Base-by-base conservation (phyloP, 2,888 invertebrate species). In the Cyrtodaria siliqua region DNA sequence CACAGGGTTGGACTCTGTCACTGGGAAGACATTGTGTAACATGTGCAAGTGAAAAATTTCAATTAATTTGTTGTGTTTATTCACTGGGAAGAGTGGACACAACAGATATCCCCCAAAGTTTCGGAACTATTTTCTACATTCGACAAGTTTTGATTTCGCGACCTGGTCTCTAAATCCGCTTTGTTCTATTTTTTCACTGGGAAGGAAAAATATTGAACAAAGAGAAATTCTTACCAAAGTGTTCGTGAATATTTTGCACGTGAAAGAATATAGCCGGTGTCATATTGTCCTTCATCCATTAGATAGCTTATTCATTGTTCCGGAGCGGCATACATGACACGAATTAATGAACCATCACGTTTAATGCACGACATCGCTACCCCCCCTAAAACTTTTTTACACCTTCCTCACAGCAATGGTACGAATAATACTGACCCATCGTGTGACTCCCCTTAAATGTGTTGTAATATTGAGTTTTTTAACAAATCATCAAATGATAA, bases 181-280 rank as follows among this genome's bases (percentile, higher is more conserved):
- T 80, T 80, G 80, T 80, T 80, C 70, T 76, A 67, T 76, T 80
- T 80, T 80, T 80, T 80, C 80, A 80, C 80, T 80, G 80, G 80
- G 80, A 80, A 80, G 80, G 73, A 77, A 80, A 80, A 68, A 67
- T 73, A 74, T 74, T 57, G 69, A 76, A 80, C 73, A 77, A 77
- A 78, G 78, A 44, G 44, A 61, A 77, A 69, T 59, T 57, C 33
- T n/a, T 38, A n/a, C 53, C 24, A 8, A 60, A 64, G 69, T 53
- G 44, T 40, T 44, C 26, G 52, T 26, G 9, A 40, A 20, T 14
- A 57, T n/a, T 23, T 52, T 47, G 40, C 33, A 26, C 33, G 27
- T 47, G 6, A 52, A 52, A 18, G 23, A 52, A 50, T 9, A 49
- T 53, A 42, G 69, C 72, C 75, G 33, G 69, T 69, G 64, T 79